Evolutionary conservation across 2,797 vertebrate genomes (phyloP).

Genomic region (Enoplosus armatus): DNA sequence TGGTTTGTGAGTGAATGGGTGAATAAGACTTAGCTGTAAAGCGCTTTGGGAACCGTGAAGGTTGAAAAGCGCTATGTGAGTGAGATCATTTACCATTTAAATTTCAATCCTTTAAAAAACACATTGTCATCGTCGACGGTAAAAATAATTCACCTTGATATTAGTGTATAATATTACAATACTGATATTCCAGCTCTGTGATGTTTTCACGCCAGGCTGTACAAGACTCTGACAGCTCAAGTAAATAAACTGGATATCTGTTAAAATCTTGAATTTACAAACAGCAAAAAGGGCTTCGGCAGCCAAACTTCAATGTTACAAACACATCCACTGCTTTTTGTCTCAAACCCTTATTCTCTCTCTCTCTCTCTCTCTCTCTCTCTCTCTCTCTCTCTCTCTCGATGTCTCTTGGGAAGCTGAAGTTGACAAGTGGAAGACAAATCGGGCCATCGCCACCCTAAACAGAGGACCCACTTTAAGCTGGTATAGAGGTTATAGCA

Average conservation of each 20-base stretch:
- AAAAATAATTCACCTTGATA: constrained; percentile 22
- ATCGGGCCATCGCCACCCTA: constrained; percentile 60
- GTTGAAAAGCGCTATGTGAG: too few relatives aligned
- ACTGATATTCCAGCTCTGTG: not conserved
- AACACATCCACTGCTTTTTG: constrained; percentile 1
- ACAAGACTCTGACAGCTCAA: constrained; percentile 13
- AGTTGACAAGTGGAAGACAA: constrained; percentile 76
- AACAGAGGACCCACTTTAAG: constrained; percentile 55
- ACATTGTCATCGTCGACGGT: not conserved
- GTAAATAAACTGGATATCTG: constrained; percentile 35
- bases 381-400: constrained; percentile 5
- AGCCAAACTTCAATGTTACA: constrained; percentile 36
- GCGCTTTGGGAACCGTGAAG: too few relatives aligned
- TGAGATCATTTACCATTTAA: too few relatives aligned
- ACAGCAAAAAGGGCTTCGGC: constrained; percentile 25
- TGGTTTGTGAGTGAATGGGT: too few relatives aligned
- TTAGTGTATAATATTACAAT: constrained; percentile 11
- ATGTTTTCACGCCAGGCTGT: not conserved
- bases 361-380: constrained; percentile 16
- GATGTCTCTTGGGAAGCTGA: constrained; percentile 44
- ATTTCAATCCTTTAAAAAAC: too few relatives aligned
- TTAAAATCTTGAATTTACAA: constrained; percentile 33
- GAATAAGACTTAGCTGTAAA: too few relatives aligned
- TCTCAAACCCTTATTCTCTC: not conserved
- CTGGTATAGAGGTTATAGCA: constrained; percentile 52